Percentiles rank a stretch among this genome's conserved stretches.
Evolutionary conservation across 2,888 invertebrate species (phyloP).

Genomic region (Coleophora flavipennella): DNA sequence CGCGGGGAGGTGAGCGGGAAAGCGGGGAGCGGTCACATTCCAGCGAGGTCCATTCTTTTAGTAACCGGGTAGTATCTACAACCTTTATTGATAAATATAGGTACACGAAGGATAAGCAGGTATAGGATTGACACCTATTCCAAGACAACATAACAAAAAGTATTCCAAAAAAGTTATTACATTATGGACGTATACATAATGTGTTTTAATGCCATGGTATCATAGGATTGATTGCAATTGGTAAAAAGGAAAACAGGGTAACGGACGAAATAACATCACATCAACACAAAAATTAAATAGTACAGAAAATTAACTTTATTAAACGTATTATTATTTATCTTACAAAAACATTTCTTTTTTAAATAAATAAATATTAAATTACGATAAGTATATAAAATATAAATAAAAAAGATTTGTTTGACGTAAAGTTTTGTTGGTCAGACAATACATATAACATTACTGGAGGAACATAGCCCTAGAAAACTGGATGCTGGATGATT

Average conservation of each 20-base stretch:
- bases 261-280: constrained; percentile 40
- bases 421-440: constrained; percentile 44
- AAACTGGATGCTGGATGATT: constrained; percentile 9
- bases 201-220: too few relatives aligned
- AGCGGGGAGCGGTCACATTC: too few relatives aligned
- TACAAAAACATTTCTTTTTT: constrained; percentile 54
- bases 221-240: neutral
- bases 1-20: too few relatives aligned
- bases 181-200: too few relatives aligned
- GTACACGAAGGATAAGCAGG: too few relatives aligned
- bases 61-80: too few relatives aligned
- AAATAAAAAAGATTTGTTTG: constrained; percentile 18
- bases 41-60: too few relatives aligned
- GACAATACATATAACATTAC: constrained; percentile 35
- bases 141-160: too few relatives aligned
- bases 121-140: too few relatives aligned
- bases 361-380: constrained; percentile 54
- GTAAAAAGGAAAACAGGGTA: constrained; percentile 1
- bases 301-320: constrained; percentile 68
- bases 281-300: constrained; percentile 38
- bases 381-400: constrained; percentile 20
- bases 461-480: constrained; percentile 18
- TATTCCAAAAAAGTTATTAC: too few relatives aligned
- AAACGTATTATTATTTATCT: constrained; percentile 41
- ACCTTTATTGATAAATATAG: too few relatives aligned